These are phyloP conservation scores for Chloropsis hardwickii DNA, from an alignment of 2,113 vertebrate species.

Conservation along the genomic window DNA sequence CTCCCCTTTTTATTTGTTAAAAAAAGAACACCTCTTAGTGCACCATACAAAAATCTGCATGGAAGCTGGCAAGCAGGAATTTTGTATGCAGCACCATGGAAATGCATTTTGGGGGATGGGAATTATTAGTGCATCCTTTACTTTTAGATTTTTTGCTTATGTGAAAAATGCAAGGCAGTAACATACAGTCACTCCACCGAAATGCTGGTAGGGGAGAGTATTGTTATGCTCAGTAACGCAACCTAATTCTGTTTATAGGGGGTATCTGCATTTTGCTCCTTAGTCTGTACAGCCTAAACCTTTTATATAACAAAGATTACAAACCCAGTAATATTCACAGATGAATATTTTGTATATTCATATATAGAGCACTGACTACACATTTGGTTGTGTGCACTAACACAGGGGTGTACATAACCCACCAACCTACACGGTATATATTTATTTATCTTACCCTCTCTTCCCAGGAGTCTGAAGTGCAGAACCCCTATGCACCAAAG, in stretches of 20 bases:
- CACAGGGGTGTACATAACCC: neutral
- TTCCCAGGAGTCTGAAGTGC: neutral
- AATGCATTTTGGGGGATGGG: constrained; percentile 58
- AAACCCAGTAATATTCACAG: constrained; percentile 76
- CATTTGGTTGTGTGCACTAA: constrained; percentile 16
- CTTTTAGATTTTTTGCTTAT: constrained; percentile 48
- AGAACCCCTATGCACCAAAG: neutral
- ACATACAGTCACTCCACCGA: constrained; percentile 61
- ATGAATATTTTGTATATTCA: constrained; percentile 47
- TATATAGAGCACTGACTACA: constrained; percentile 15
- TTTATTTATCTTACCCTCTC: neutral
- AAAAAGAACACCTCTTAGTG: constrained; percentile 80
- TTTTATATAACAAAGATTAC: constrained; percentile 77
- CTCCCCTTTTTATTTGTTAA: constrained; percentile 59
- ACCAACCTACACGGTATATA: neutral
- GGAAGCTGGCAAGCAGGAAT: constrained; percentile 74
- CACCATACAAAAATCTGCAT: constrained; percentile 75
- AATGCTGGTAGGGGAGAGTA: constrained; percentile 67
- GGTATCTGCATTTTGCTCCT: constrained; percentile 50
- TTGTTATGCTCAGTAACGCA: constrained; percentile 68
- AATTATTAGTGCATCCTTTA: constrained; percentile 65
- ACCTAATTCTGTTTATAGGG: constrained; percentile 64
- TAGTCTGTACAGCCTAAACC: constrained; percentile 70
- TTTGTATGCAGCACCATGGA: constrained; percentile 74
- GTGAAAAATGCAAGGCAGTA: constrained; percentile 71